These are phyloP conservation scores for Allygus modestus DNA, from an alignment of 2,888 invertebrate species.

Conservation along the genomic window DNA sequence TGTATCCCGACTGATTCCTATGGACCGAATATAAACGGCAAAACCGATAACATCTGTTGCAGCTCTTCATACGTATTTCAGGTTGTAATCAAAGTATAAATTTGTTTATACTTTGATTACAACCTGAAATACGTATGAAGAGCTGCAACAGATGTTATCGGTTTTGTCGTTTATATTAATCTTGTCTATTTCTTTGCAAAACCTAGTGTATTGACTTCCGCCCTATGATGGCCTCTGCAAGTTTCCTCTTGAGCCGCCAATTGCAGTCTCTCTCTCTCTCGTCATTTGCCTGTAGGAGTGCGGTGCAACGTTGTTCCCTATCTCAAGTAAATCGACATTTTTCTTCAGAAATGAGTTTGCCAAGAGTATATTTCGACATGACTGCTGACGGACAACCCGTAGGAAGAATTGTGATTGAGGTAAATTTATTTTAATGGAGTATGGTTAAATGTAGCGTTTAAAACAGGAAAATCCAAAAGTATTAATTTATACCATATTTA, in stretches of 20 bases:
- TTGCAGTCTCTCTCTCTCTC: slow-evolving; percentile 74
- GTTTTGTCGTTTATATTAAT: not conserved
- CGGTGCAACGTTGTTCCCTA: slow-evolving; percentile 50
- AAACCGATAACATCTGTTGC: too few relatives aligned
- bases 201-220: slow-evolving; percentile 41
- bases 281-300: slow-evolving; percentile 56
- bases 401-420: slow-evolving; percentile 95
- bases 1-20: too few relatives aligned
- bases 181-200: slow-evolving; percentile 12
- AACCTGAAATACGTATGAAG: too few relatives aligned
- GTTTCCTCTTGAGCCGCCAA: slow-evolving; percentile 73
- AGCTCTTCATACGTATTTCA: too few relatives aligned
- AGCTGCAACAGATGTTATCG: too few relatives aligned
- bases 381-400: slow-evolving; percentile 86
- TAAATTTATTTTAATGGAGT: slow-evolving; percentile 77
- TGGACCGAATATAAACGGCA: too few relatives aligned
- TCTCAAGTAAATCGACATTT: slow-evolving; percentile 62
- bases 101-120: too few relatives aligned
- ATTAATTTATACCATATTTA: too few relatives aligned
- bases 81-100: too few relatives aligned
- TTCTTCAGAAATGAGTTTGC: slow-evolving; percentile 84
- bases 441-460: not conserved
- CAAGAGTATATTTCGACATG: slow-evolving; percentile 94
- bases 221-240: slow-evolving; percentile 71
- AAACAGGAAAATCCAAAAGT: too few relatives aligned